Evolutionary conservation across 2,888 invertebrate genomes (phyloP).

Genomic region (Rhamphomyia laevipes): DNA sequence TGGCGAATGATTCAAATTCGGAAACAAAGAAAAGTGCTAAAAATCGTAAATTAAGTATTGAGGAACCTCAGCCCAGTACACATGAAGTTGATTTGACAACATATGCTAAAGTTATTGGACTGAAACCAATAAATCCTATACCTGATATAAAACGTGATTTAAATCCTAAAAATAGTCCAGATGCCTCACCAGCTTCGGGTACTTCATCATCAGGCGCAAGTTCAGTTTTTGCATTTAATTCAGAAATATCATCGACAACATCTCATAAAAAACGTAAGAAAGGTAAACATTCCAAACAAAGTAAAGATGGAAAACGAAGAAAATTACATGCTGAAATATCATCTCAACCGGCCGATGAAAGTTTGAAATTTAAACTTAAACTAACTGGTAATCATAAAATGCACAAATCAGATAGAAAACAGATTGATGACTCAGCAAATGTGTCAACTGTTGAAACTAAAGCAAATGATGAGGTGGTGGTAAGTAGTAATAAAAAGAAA

Average conservation of each 20-base stretch:
- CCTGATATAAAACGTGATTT: slow-evolving; percentile 13
- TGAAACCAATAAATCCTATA: slow-evolving; percentile 29
- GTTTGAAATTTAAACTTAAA: slow-evolving; percentile 44
- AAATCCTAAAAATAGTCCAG: slow-evolving; percentile 25
- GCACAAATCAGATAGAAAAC: slow-evolving; percentile 22
- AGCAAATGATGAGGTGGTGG: not conserved
- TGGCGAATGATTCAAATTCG: slow-evolving; percentile 23
- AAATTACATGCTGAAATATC: slow-evolving; percentile 46
- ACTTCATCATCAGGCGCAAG: slow-evolving; percentile 23
- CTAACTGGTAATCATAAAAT: slow-evolving; percentile 32
- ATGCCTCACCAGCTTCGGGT: slow-evolving; percentile 29
- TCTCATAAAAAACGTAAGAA: slow-evolving; percentile 45
- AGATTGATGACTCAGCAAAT: too few species aligned
- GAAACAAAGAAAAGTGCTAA: slow-evolving; percentile 15
- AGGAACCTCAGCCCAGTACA: slow-evolving; percentile 17
- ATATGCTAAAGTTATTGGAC: slow-evolving; percentile 34
- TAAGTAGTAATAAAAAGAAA: not conserved
- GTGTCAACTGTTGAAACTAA: slow-evolving; percentile 15
- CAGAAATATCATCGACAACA: slow-evolving; percentile 13
- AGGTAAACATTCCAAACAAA: slow-evolving; percentile 44
- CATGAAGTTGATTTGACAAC: slow-evolving; percentile 31
- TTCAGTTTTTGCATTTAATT: slow-evolving; percentile 19
- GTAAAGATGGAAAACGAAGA: slow-evolving; percentile 38
- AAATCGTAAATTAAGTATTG: slow-evolving; percentile 22
- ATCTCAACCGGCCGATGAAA: slow-evolving; percentile 37